Evolutionary conservation across 2,797 vertebrate species (phyloP).

Genomic region (Rhynchotus rufescens): DNA sequence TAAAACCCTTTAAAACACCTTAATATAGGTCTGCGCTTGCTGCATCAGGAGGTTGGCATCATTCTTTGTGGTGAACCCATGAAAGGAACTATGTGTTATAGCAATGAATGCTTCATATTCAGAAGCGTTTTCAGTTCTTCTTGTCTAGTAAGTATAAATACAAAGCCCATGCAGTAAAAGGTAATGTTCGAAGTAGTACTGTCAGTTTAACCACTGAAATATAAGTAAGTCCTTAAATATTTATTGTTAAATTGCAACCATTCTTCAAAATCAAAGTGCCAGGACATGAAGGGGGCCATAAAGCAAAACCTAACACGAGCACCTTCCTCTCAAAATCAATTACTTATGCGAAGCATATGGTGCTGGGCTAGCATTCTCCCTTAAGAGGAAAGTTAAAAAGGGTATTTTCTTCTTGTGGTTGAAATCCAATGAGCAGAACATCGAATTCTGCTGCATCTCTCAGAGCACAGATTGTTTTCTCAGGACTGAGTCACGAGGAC

Average conservation of each 20-base stretch:
- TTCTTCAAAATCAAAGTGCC: not conserved
- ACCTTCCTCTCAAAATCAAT: not conserved
- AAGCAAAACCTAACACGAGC: not conserved
- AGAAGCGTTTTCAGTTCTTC: not conserved
- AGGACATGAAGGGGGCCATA: not conserved
- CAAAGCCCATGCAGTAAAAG: slow-evolving; percentile 4
- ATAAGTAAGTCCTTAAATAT: not conserved
- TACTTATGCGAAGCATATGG: not conserved
- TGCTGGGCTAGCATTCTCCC: accelerated
- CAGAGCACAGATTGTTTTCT: not conserved
- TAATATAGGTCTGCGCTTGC: not conserved
- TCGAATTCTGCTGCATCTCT: not conserved
- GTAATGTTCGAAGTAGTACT: not conserved
- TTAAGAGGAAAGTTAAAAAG: not conserved
- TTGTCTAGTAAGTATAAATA: not conserved
- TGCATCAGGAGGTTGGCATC: not conserved
- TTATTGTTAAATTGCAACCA: not conserved
- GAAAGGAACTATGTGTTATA: not conserved
- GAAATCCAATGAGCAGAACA: not conserved
- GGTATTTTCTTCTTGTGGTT: not conserved
- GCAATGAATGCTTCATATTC: not conserved
- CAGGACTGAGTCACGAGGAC: not conserved
- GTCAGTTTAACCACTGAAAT: slow-evolving; percentile 11
- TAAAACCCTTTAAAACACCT: not conserved
- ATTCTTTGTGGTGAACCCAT: not conserved